Evolutionary conservation across 2,113 vertebrate species (phyloP).

Genomic region (Epinephelus moara): DNA sequence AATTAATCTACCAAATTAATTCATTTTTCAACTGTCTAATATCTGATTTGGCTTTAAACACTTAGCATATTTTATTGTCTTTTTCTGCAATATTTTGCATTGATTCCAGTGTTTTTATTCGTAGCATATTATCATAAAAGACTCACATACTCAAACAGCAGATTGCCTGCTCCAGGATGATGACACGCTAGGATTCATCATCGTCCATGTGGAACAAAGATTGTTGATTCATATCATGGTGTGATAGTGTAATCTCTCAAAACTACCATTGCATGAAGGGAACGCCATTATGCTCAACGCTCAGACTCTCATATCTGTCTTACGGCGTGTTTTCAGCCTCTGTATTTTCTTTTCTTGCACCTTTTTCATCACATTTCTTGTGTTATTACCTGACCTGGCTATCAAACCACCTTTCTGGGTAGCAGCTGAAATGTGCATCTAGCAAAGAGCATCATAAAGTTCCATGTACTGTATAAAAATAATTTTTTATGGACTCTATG

Average conservation of each 20-base stretch:
- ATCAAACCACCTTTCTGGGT: too few species aligned
- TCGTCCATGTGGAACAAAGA: slow-evolving; percentile 14
- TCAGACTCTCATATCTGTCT: background rate
- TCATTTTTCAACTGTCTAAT: background rate
- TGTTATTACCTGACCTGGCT: background rate
- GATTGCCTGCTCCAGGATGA: background rate
- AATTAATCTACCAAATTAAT: background rate
- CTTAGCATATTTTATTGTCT: background rate
- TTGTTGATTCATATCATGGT: background rate
- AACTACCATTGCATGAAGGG: background rate
- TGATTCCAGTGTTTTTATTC: background rate
- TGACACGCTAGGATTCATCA: background rate
- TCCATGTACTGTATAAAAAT: too few species aligned
- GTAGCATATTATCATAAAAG: background rate
- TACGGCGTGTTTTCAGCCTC: background rate
- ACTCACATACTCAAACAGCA: background rate
- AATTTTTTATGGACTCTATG: too few species aligned
- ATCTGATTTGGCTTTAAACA: background rate
- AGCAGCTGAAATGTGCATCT: too few species aligned
- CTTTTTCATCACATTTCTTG: background rate
- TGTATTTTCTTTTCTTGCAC: background rate
- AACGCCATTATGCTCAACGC: background rate
- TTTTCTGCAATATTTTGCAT: background rate
- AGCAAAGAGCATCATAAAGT: too few species aligned
- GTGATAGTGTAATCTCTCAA: background rate